These are phyloP conservation scores for Zeuzera pyrina DNA, from an alignment of 2,888 invertebrate species.

Conservation along the genomic window DNA sequence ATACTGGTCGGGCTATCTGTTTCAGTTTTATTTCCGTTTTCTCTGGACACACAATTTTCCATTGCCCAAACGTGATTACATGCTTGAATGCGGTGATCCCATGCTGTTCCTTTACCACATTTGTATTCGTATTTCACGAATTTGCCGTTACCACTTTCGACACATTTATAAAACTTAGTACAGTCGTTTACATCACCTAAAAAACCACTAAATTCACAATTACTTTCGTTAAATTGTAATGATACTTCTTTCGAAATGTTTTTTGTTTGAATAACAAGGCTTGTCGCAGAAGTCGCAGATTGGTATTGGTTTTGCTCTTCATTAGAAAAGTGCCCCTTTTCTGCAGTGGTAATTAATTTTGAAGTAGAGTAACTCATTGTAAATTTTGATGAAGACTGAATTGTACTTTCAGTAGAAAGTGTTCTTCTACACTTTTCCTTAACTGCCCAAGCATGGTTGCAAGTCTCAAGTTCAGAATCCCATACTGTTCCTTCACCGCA, in stretches of 20 bases:
- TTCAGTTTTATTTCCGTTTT: constrained; percentile 1
- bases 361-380: constrained; percentile 12
- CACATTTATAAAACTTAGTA: constrained; percentile 74
- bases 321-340: constrained; percentile 16
- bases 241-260: constrained; percentile 12
- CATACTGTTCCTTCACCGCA: constrained; percentile 75
- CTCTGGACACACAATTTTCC: constrained; percentile 17
- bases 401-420: constrained; percentile 13
- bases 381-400: constrained; percentile 9
- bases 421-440: constrained; percentile 31
- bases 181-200: constrained; percentile 62
- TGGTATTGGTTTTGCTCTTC: constrained; percentile 16
- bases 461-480: constrained; percentile 69
- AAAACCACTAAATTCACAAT: constrained; percentile 39
- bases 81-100: constrained; percentile 70
- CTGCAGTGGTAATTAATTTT: constrained; percentile 14
- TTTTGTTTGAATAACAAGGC: no score
- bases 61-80: constrained; percentile 74
- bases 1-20: background rate
- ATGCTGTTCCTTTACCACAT: constrained; percentile 71
- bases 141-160: constrained; percentile 43
- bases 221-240: background rate
- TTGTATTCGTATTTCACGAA: constrained; percentile 61
- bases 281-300: no score
- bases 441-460: constrained; percentile 72